Conservation (phyloP, 2,888 invertebrate species). For the Caenorhabditis becei region DNA sequence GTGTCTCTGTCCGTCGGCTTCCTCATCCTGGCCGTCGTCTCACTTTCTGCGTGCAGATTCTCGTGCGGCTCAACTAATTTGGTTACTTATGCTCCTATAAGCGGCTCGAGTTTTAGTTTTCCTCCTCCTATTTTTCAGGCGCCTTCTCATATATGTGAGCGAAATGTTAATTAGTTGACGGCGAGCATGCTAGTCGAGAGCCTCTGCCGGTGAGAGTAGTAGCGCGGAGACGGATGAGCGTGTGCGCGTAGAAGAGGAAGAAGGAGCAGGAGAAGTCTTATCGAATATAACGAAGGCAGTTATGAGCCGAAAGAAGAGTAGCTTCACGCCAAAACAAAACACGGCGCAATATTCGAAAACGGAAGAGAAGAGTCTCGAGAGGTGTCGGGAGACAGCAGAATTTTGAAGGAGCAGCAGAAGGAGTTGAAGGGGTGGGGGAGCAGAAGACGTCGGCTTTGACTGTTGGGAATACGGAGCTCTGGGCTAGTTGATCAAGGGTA, state of each 20-base stretch:
- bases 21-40: neutral
- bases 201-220: constrained; percentile 14
- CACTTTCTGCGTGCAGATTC: constrained; percentile 8
- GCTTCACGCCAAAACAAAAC: constrained; percentile 44
- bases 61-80: constrained; percentile 33
- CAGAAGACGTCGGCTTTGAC: no score
- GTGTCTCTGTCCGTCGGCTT: constrained; percentile 9
- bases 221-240: constrained; percentile 19
- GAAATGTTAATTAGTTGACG: constrained; percentile 62
- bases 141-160: constrained; percentile 43
- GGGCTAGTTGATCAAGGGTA: no score
- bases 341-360: constrained; percentile 42
- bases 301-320: constrained; percentile 36
- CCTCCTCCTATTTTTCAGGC: constrained; percentile 7
- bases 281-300: constrained; percentile 57
- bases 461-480: no score
- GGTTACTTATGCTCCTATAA: constrained; percentile 58
- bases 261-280: constrained; percentile 14
- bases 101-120: constrained; percentile 52
- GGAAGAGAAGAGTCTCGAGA: constrained; percentile 32
- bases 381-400: constrained; percentile 27
- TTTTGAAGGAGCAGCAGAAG: neutral
- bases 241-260: neutral
- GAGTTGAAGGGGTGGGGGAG: no score
- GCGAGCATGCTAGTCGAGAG: constrained; percentile 10